Evolutionary conservation across 2,888 invertebrate species (phyloP), one percentile per base, ranked within the genome.

Genomic region (Conops quadrifasciatus): DNA sequence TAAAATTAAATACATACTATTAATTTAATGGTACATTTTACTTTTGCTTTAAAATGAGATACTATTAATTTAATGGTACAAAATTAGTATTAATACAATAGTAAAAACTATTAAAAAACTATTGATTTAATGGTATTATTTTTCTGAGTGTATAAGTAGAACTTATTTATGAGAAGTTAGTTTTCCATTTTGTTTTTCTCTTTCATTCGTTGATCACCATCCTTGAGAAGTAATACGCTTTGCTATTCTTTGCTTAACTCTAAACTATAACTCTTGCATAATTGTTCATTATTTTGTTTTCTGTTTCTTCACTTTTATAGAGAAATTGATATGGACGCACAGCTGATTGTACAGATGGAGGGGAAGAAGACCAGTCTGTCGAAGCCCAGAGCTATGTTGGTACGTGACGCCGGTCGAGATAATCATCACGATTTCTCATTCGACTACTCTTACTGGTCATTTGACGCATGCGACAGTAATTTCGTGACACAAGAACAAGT

Each of bases 361-460:
- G 91, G 90, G 66, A 94, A 94, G 87, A 93, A 91, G 81, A 95
- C 94, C 65, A 89, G 93, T 75, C 89, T 95, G 77, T 87, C 91
- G 72, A 93, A 93, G 80, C 90, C 90, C 75, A 93, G 93, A 75
- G 75, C 82, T 72, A 82, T 83, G 77, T 81, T 82, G 67, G 80
- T 82, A 72, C 82, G 86, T 75, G 86, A 86, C 74, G 80, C 80
- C 21, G 81, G 81, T 1, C 82, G 85, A 51, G 92, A 92, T 80
- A 90, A 91, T 82, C 91, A 88, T 85, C 94, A 94, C 85, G 94
- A 94, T 86, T 95, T 95, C 84, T 94, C 94, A 71, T 95, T 94
- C 86, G 95, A 95, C 87, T 92, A 93, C 85, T 94, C 94, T 0
- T 95, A 95, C 83, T 95, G 94, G 94, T 95, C 94, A 67, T 93